Evolutionary conservation across 2,113 vertebrate genomes (phyloP).

Genomic region (Eulemur rufifrons): DNA sequence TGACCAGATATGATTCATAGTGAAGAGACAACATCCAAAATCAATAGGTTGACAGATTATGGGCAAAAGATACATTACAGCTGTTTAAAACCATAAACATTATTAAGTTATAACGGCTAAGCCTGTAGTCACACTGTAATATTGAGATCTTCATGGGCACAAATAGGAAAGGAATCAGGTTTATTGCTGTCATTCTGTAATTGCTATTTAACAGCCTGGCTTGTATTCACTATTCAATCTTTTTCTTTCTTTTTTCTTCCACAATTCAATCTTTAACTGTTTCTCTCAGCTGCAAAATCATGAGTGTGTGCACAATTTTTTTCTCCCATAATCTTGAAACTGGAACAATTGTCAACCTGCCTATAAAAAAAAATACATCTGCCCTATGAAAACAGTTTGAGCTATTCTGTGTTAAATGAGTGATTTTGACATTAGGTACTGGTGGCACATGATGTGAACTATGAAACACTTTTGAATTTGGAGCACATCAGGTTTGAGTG

Average conservation of each 20-base stretch:
- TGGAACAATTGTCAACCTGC: conserved; percentile 47
- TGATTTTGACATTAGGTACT: conserved; percentile 15
- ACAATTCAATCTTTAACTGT: conserved; percentile 25
- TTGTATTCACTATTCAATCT: conserved; percentile 5
- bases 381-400: neutral
- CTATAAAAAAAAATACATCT: conserved; percentile 14
- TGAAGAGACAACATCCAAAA: neutral
- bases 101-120: neutral
- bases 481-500: neutral
- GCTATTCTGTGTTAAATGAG: conserved; percentile 32
- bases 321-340: neutral
- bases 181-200: conserved; percentile 27
- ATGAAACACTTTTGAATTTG: conserved; percentile 31
- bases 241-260: neutral
- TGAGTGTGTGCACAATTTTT: conserved; percentile 19
- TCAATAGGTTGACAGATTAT: conserved; percentile 33
- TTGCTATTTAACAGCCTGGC: conserved; percentile 13
- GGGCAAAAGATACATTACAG: conserved; percentile 2
- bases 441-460: conserved; percentile 12
- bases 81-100: conserved; percentile 21
- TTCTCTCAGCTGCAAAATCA: conserved; percentile 29
- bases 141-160: neutral
- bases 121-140: neutral
- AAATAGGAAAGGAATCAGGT: conserved; percentile 1
- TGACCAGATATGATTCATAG: neutral